A percentile compares a stretch with the other conserved stretches of the same genome.
phyloP scores from a whole-genome alignment of 2,797 vertebrate genomes.

The Girardinus metallicus region DNA sequence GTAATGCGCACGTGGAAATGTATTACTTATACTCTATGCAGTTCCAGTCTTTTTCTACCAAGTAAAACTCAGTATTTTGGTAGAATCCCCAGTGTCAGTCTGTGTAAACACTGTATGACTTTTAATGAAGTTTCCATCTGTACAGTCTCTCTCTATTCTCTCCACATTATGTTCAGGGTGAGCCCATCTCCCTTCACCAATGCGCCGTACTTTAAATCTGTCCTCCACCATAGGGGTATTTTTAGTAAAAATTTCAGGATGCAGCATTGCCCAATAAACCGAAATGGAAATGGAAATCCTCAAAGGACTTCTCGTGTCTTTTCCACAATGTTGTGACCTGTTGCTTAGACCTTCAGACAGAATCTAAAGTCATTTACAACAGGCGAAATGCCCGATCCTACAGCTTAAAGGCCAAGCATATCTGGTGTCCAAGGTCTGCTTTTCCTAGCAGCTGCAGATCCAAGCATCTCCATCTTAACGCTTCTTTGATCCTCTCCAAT shows the following conservation, averaged over 20 bases:
- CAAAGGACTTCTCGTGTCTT: background rate
- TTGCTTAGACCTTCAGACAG: background rate
- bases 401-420: conserved; percentile 1
- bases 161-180: background rate
- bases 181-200: background rate
- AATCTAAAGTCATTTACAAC: conserved; percentile 22
- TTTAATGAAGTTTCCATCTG: conserved; percentile 1
- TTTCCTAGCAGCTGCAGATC: conserved; percentile 41
- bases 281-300: background rate
- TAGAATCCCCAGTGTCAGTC: background rate
- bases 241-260: background rate
- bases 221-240: background rate
- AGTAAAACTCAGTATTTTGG: background rate
- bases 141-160: background rate
- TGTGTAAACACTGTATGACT: background rate
- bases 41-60: background rate
- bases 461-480: conserved; percentile 19
- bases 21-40: background rate
- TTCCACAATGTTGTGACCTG: background rate
- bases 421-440: background rate
- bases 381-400: conserved; percentile 3
- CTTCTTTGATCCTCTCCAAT: conserved; percentile 22
- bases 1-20: background rate
- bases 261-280: background rate
- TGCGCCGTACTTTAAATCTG: background rate